Percentiles rank a stretch among this genome's conserved stretches.
These are phyloP conservation scores for Mormyrops boulengeri DNA, from an alignment of 2,797 vertebrate species.

Conservation along the genomic window DNA sequence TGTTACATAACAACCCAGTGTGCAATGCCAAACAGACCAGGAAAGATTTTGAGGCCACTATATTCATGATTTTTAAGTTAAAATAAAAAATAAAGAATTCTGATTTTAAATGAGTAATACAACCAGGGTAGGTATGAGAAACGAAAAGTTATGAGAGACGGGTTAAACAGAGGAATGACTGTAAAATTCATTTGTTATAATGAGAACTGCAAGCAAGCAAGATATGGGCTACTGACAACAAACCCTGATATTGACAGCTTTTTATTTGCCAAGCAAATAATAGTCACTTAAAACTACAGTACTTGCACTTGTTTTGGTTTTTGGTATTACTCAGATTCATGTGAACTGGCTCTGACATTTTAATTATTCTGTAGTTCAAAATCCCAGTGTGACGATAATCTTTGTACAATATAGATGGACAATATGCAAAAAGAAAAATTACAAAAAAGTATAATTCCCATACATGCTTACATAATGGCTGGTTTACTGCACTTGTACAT, in stretches of 20 bases:
- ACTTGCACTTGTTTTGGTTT: neutral
- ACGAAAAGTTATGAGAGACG: neutral
- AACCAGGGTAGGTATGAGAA: neutral
- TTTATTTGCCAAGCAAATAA: neutral
- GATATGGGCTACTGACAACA: neutral
- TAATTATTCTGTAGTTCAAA: neutral
- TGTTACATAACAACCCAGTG: neutral
- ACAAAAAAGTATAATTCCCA: neutral
- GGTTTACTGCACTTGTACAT: neutral
- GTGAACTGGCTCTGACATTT: neutral
- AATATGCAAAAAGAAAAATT: neutral
- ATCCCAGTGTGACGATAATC: neutral
- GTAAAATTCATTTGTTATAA: neutral
- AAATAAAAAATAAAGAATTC: neutral
- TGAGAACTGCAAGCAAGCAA: neutral
- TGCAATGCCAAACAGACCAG: neutral
- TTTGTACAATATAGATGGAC: neutral
- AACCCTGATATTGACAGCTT: neutral
- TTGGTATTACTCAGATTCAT: neutral
- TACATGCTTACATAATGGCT: neutral
- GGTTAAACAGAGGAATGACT: neutral
- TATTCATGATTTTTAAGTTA: neutral
- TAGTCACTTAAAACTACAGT: neutral
- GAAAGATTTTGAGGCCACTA: neutral
- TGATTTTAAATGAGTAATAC: neutral